Percentiles rank a stretch among this genome's conserved stretches.
phyloP scores from a whole-genome alignment of 2,113 vertebrate species.

The Trematomus loennbergii region DNA sequence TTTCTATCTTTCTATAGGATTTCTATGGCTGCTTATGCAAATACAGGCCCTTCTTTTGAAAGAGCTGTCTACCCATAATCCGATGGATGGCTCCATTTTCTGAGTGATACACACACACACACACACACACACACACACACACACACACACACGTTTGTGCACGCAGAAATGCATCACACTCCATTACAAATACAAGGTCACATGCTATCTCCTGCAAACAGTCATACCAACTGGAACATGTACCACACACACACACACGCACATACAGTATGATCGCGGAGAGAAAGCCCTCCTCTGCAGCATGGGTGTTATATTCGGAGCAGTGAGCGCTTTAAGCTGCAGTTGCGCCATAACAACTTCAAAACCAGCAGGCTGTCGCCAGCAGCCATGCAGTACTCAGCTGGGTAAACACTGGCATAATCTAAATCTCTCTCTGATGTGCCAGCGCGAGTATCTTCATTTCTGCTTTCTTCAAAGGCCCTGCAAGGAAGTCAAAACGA shows the following conservation, averaged over 20 bases:
- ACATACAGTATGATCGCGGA: neutral
- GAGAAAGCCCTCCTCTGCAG: constrained; percentile 56
- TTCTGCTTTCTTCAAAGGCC: constrained; percentile 71
- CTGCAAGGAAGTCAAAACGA: constrained; percentile 78
- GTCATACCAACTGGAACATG: too few species aligned
- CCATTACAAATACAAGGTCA: too few species aligned
- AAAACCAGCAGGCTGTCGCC: constrained; percentile 70
- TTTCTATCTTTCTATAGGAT: constrained; percentile 55
- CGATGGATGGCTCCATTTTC: constrained; percentile 81
- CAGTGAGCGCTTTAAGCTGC: constrained; percentile 61
- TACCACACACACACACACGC: neutral
- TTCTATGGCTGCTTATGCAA: constrained; percentile 76
- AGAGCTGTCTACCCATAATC: constrained; percentile 80
- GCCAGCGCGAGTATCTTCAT: constrained; percentile 66
- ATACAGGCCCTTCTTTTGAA: constrained; percentile 75
- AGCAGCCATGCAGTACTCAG: constrained; percentile 71
- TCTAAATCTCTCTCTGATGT: constrained; percentile 78
- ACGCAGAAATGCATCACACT: too few species aligned
- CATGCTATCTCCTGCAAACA: too few species aligned
- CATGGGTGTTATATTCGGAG: constrained; percentile 54
- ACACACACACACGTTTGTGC: too few species aligned
- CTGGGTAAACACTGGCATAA: constrained; percentile 78
- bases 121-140: too few species aligned
- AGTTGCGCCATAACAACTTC: constrained; percentile 71
- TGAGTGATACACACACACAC: constrained; percentile 36